Evolutionary conservation across 2,113 vertebrate genomes (phyloP), one percentile per base, ranked within the genome.

Genomic region (Spea multiplicata): DNA sequence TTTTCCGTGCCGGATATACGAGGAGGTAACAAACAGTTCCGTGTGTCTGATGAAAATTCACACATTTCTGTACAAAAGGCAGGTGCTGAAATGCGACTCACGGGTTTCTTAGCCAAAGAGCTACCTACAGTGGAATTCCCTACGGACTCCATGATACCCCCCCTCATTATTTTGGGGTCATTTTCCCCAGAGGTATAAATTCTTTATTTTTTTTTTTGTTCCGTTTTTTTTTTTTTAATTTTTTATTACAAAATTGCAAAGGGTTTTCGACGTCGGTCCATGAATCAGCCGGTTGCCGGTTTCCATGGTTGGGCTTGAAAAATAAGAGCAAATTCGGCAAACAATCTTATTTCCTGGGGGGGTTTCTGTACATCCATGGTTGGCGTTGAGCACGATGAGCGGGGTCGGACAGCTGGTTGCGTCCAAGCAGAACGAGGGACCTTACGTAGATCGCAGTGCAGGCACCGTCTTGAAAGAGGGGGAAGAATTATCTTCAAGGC

Each of bases 1-100:
- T 65, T 6, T 66, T 66, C 8, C 84, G 91, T 88, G 84, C 89
- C 83, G 85, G 89, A 91, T 89, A 87, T 84, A 90, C 78, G 78
- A 86, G 90, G 88, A 91, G 92, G 88, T 90, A 91, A 86, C 85
- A 88, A 88, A 88, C 73, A 78, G 88, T 85, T 76, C 83, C 30
- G 66, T 84, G 68, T 16, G 44, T 12, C 68, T 44, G 30, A 8
- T 67, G 66, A 13, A 46, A 48, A 67, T 46, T 5, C 10, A 49
- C 46, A 45, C 8, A 4, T 47, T 49, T 48, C 66, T 72, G 68
- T 78, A 78, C 76, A 78, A 78, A 78, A 78, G 57, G 69, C 57
- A 64, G 50, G 49, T 72, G 48, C 69, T 69, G 75, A 70, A 70
- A 76, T 68, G 65, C 64, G 69, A 49, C 16, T 59, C 47, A 59